Conservation (phyloP, 2,888 invertebrate genomes). For the Drosophila birchii region DNA sequence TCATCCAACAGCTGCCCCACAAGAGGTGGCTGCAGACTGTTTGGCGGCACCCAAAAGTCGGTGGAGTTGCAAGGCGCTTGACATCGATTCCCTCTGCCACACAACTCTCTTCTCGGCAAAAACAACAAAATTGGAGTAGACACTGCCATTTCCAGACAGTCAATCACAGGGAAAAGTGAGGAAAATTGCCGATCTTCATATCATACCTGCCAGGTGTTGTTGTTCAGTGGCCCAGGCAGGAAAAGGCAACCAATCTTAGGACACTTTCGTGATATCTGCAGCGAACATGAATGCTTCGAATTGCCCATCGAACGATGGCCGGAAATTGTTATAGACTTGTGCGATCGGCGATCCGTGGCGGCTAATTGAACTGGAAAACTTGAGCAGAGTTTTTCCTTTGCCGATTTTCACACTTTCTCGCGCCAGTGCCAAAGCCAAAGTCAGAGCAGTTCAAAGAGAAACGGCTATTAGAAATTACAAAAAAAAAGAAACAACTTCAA, state of each 20-base stretch:
- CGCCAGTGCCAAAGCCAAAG: slow-evolving; percentile 4
- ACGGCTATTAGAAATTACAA: slow-evolving; percentile 49
- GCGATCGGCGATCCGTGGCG: slow-evolving; percentile 37
- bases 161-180: slow-evolving; percentile 69
- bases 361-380: slow-evolving; percentile 51
- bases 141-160: slow-evolving; percentile 44
- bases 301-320: slow-evolving; percentile 41
- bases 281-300: slow-evolving; percentile 30
- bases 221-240: slow-evolving; percentile 23
- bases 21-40: slow-evolving; percentile 43
- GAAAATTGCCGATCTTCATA: slow-evolving; percentile 42
- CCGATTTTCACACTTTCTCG: slow-evolving; percentile 59
- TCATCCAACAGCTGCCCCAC: slow-evolving; percentile 47
- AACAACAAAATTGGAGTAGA: slow-evolving; percentile 48
- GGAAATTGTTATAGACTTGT: slow-evolving; percentile 50
- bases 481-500: slow-evolving; percentile 66
- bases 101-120: slow-evolving; percentile 33
- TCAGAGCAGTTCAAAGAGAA: slow-evolving; percentile 62
- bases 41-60: slow-evolving; percentile 46
- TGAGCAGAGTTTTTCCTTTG: slow-evolving; percentile 48
- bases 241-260: slow-evolving; percentile 36
- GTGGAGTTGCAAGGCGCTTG: slow-evolving; percentile 30
- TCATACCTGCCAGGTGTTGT: slow-evolving; percentile 23
- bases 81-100: slow-evolving; percentile 36
- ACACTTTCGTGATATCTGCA: slow-evolving; percentile 26